Conservation (phyloP, 2,888 invertebrate species). For the Andrena marginata region DNA sequence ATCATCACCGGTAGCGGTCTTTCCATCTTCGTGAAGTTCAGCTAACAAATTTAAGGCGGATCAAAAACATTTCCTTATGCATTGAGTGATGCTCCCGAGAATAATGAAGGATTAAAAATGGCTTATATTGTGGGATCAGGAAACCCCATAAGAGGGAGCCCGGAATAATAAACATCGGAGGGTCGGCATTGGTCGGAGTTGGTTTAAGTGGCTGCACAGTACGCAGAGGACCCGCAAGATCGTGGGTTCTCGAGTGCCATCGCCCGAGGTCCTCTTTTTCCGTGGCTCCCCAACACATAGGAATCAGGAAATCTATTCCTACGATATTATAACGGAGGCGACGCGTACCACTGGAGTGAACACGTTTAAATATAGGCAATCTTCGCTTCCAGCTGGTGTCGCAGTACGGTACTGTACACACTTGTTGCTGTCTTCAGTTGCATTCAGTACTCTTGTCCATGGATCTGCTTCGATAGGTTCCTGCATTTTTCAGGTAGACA, state of each 20-base stretch:
- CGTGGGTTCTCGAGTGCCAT: too few species aligned
- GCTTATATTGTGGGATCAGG: too few species aligned
- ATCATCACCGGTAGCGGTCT: constrained; percentile 63
- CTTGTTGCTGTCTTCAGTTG: background rate
- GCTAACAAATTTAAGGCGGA: background rate
- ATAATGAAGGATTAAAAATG: background rate
- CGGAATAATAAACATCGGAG: too few species aligned
- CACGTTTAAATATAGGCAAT: constrained; percentile 29
- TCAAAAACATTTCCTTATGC: too few species aligned
- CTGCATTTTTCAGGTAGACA: background rate
- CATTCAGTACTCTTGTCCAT: background rate
- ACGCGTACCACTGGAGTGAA: constrained; percentile 8
- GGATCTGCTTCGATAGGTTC: background rate
- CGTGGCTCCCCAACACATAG: too few species aligned
- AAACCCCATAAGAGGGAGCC: too few species aligned
- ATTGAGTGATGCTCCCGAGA: background rate
- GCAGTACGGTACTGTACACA: background rate
- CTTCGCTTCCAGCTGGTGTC: background rate
- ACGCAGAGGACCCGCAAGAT: too few species aligned
- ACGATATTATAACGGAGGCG: too few species aligned
- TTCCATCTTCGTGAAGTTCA: background rate
- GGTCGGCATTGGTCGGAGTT: too few species aligned
- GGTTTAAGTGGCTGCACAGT: too few species aligned
- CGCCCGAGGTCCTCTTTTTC: too few species aligned
- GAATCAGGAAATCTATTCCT: too few species aligned